A percentile compares a stretch with the other conserved stretches of the same genome.
Conservation (phyloP, 1,140 invertebrate genomes). For the Harlomillsia oculata region DNA sequence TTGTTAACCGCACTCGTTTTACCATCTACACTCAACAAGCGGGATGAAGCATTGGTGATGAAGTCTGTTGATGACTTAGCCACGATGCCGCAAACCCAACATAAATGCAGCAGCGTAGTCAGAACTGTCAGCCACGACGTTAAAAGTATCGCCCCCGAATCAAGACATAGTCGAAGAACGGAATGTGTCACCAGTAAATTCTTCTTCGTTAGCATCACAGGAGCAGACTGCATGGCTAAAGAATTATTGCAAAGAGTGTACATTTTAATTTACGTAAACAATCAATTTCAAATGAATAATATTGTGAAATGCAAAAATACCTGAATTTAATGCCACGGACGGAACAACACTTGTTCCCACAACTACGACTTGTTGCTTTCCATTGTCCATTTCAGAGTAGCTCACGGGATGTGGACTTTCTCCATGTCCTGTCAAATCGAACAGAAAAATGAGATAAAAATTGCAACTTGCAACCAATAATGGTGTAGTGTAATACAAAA, state of each 20-base stretch:
- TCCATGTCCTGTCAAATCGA: constrained; percentile 22
- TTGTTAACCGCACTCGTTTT: constrained; percentile 11
- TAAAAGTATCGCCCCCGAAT: constrained; percentile 82
- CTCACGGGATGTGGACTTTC: constrained; percentile 33
- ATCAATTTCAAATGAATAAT: too few relatives aligned
- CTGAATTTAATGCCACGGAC: constrained; percentile 68
- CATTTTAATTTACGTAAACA: neutral
- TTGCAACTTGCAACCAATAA: neutral
- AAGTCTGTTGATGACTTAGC: constrained; percentile 33
- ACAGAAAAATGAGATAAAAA: neutral
- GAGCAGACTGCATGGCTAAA: constrained; percentile 68
- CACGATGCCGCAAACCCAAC: constrained; percentile 37
- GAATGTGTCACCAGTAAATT: constrained; percentile 94
- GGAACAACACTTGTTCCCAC: constrained; percentile 65
- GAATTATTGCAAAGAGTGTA: neutral
- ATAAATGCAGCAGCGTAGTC: constrained; percentile 63
- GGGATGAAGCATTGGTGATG: constrained; percentile 20
- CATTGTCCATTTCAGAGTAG: constrained; percentile 33
- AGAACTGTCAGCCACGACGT: constrained; percentile 91
- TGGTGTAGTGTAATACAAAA: neutral
- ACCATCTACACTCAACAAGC: neutral
- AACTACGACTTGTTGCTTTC: constrained; percentile 76
- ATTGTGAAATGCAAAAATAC: constrained; percentile 39
- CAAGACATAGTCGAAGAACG: constrained; percentile 75
- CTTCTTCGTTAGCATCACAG: constrained; percentile 96